Percentiles rank a stretch among this genome's conserved stretches.
Evolutionary conservation across 2,797 vertebrate species (phyloP).

Genomic region (Balearica regulorum): DNA sequence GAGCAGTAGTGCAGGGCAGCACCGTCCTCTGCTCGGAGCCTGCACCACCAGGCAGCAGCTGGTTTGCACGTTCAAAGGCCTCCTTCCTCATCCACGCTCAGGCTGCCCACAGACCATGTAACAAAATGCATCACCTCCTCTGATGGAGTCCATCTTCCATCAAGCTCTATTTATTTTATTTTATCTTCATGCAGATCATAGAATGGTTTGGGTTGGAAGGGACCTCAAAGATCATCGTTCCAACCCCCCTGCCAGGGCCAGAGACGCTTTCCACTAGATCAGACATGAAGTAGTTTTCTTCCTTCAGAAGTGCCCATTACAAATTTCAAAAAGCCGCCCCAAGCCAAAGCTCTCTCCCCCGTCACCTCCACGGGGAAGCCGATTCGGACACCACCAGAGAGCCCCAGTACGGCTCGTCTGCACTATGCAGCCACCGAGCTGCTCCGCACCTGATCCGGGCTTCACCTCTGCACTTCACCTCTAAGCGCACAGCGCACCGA

Average conservation of each 20-base stretch:
- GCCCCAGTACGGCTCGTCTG: rapidly evolving
- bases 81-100: neutral
- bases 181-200: neutral
- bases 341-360: neutral
- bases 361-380: rapidly evolving
- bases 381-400: neutral
- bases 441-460: neutral
- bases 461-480: neutral
- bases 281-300: neutral
- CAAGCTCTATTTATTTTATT: neutral
- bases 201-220: no score
- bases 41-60: neutral
- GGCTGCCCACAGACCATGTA: no score
- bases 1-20: rapidly evolving
- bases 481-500: rapidly evolving
- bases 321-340: neutral
- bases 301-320: neutral
- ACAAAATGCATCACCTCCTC: neutral
- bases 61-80: neutral
- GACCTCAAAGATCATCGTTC: no score
- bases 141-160: neutral
- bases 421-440: neutral
- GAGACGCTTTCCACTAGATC: no score
- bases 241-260: no score
- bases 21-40: rapidly evolving